These are phyloP conservation scores for Hippocampus kuda DNA, from an alignment of 2,797 vertebrate species.

Conservation along the genomic window DNA sequence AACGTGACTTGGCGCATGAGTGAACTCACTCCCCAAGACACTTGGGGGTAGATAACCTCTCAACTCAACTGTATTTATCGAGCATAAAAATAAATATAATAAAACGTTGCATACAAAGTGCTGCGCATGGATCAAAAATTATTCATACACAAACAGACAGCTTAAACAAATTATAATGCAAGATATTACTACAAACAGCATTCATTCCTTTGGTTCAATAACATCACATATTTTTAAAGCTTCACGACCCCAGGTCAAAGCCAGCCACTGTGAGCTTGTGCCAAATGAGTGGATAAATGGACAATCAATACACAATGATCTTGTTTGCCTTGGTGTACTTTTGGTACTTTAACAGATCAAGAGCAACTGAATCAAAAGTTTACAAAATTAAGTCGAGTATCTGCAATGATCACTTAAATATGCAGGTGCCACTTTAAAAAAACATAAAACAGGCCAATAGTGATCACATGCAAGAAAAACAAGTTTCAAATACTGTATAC, in stretches of 20 bases:
- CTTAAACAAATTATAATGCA: too few species aligned
- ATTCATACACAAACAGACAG: too few species aligned
- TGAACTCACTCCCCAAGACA: too few species aligned
- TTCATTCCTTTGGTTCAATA: conserved; percentile 14
- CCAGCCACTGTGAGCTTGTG: conserved; percentile 22
- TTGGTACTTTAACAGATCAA: background rate
- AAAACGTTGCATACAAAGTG: too few species aligned
- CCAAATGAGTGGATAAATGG: conserved; percentile 30
- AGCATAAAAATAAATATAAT: too few species aligned
- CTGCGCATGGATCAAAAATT: too few species aligned
- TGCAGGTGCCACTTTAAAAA: background rate
- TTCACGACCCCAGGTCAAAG: conserved; percentile 35
- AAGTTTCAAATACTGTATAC: conserved; percentile 14
- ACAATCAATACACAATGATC: conserved; percentile 5
- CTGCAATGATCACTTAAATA: background rate
- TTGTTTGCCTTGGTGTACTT: conserved; percentile 1
- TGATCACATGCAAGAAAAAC: conserved; percentile 12
- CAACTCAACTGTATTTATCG: too few species aligned
- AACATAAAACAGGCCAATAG: background rate
- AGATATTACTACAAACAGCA: background rate
- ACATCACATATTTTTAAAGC: conserved; percentile 38
- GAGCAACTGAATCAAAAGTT: background rate
- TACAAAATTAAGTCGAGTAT: background rate
- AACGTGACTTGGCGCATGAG: too few species aligned
- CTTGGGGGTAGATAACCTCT: too few species aligned